Evolutionary conservation across 2,113 vertebrate genomes (phyloP).

Genomic region (Pangasianodon hypophthalmus): DNA sequence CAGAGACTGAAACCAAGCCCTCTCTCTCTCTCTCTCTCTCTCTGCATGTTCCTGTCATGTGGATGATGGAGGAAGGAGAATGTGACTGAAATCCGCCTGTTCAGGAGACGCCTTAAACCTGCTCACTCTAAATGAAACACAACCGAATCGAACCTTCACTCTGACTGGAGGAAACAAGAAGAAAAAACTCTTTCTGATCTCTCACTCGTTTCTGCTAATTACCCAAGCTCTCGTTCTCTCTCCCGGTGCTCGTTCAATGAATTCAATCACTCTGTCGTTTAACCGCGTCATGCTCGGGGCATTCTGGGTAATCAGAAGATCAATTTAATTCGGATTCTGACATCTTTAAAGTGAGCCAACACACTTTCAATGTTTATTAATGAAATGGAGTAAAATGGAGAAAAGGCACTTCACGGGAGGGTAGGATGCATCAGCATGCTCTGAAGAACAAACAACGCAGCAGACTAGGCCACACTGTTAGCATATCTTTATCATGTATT

Average conservation of each 20-base stretch:
- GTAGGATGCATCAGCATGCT: background rate
- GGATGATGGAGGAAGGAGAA: background rate
- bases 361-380: slow-evolving; percentile 13
- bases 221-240: background rate
- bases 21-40: background rate
- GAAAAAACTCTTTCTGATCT: slow-evolving; percentile 23
- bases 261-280: slow-evolving; percentile 37
- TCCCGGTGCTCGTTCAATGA: background rate
- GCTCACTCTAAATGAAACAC: background rate
- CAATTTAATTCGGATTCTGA: background rate
- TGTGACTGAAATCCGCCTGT: background rate
- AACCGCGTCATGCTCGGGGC: background rate
- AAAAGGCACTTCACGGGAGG: background rate
- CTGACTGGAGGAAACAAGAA: slow-evolving; percentile 2
- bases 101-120: background rate
- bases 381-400: background rate
- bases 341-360: slow-evolving; percentile 11
- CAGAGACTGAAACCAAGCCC: background rate
- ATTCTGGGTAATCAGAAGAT: slow-evolving; percentile 33
- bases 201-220: slow-evolving; percentile 2
- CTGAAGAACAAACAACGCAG: background rate
- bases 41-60: background rate
- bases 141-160: background rate
- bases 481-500: background rate
- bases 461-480: background rate